phyloP scores from a whole-genome alignment of 1,140 invertebrate genomes.

The Drosophila sucinea region DNA sequence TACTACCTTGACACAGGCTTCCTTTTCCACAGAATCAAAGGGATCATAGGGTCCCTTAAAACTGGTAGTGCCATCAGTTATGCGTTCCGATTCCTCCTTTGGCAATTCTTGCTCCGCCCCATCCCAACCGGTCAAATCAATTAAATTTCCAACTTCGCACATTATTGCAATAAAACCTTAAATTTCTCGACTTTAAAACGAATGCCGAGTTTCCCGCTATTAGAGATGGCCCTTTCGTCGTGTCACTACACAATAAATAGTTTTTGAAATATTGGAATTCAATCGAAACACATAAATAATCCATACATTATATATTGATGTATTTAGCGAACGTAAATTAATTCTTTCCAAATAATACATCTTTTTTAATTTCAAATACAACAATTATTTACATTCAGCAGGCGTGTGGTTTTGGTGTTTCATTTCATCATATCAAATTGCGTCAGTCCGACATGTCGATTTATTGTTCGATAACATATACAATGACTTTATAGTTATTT shows the following conservation, averaged over 20 bases:
- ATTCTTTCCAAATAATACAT: background rate
- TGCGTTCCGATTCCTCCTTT: slow-evolving; percentile 26
- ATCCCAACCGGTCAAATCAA: slow-evolving; percentile 55
- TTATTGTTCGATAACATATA: slow-evolving; percentile 26
- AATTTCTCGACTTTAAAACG: slow-evolving; percentile 35
- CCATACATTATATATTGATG: too few relatives aligned
- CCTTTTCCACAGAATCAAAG: slow-evolving; percentile 72
- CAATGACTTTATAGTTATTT: slow-evolving; percentile 50
- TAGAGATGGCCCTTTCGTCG: slow-evolving; percentile 33
- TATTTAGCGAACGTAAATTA: too few relatives aligned
- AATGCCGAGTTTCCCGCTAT: slow-evolving; percentile 51
- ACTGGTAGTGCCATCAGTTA: slow-evolving; percentile 15
- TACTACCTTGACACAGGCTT: slow-evolving; percentile 67
- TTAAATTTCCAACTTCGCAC: slow-evolving; percentile 58
- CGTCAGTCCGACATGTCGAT: background rate
- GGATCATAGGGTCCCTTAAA: slow-evolving; percentile 74
- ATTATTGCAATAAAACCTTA: slow-evolving; percentile 24
- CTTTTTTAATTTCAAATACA: background rate
- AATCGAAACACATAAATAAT: background rate
- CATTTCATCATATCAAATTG: slow-evolving; percentile 35
- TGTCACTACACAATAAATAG: background rate
- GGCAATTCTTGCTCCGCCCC: slow-evolving; percentile 35
- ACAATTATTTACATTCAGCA: background rate
- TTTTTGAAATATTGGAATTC: background rate
- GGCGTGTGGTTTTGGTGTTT: slow-evolving; percentile 3